phyloP scores from a whole-genome alignment of 2,797 vertebrate species.

The Morus bassanus region DNA sequence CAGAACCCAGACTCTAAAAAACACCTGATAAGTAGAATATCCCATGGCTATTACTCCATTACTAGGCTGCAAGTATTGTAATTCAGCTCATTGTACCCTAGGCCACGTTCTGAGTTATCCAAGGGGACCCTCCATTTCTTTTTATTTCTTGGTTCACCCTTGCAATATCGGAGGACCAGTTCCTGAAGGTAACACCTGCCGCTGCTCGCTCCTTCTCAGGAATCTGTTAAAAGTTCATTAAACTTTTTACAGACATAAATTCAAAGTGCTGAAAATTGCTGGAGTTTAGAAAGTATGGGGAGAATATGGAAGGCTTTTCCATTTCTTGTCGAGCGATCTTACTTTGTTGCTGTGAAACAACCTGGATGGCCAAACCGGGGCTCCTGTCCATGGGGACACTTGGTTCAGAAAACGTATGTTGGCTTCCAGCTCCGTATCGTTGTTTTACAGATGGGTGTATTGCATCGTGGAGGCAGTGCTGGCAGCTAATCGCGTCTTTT shows the following conservation, averaged over 20 bases:
- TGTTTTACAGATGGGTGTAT: not conserved
- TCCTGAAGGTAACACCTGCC: not conserved
- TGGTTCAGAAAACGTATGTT: accelerated
- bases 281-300: not conserved
- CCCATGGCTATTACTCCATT: not conserved
- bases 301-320: not conserved
- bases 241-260: not conserved
- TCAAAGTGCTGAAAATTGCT: not conserved
- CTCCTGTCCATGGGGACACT: not conserved
- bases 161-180: not conserved
- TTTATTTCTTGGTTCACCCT: not conserved
- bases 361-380: not conserved
- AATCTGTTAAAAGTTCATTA: not conserved
- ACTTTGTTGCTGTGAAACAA: not conserved
- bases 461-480: not conserved
- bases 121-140: not conserved
- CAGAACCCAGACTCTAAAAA: conserved; percentile 28
- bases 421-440: not conserved
- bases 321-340: not conserved
- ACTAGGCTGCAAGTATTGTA: not conserved
- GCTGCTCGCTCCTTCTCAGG: not conserved
- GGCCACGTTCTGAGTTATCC: not conserved
- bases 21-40: not conserved
- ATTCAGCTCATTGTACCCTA: not conserved
- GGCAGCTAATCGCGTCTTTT: not conserved